These are phyloP conservation scores for Pangasianodon gigas DNA, from an alignment of 2,113 vertebrate species.

Conservation along the genomic window DNA sequence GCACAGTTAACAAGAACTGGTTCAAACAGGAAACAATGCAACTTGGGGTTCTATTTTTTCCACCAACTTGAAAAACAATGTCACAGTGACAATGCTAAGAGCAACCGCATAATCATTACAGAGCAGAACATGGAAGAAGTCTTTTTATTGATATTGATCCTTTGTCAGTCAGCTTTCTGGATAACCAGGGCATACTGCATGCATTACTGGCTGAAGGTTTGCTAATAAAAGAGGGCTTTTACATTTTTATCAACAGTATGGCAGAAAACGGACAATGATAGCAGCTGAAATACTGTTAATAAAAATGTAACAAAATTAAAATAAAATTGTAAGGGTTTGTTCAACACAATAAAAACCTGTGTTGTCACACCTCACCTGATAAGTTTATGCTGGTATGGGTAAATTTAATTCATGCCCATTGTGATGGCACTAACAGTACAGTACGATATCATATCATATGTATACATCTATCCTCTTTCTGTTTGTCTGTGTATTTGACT, in stretches of 20 bases:
- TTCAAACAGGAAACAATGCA: not conserved
- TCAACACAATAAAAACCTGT: not conserved
- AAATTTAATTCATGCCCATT: not conserved
- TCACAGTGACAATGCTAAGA: not conserved
- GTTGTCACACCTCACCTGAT: not conserved
- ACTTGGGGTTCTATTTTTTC: not conserved
- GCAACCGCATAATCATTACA: not conserved
- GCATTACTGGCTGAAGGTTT: not conserved
- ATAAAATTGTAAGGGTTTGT: not conserved
- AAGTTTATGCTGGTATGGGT: not conserved
- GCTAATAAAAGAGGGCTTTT: not conserved
- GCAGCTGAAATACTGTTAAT: too few relatives aligned
- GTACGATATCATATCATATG: not conserved
- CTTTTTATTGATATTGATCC: not conserved
- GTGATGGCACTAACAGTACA: not conserved
- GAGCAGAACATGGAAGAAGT: not conserved
- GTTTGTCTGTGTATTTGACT: not conserved
- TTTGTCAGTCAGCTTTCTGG: not conserved
- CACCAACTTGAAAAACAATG: not conserved
- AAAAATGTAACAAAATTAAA: too few relatives aligned
- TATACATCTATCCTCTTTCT: not conserved
- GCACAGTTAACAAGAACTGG: not conserved
- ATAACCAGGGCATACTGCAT: not conserved
- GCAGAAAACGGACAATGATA: not conserved
- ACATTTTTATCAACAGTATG: not conserved